Evolutionary conservation across 2,113 vertebrate genomes (phyloP).

Genomic region (Erpornis zantholeuca): DNA sequence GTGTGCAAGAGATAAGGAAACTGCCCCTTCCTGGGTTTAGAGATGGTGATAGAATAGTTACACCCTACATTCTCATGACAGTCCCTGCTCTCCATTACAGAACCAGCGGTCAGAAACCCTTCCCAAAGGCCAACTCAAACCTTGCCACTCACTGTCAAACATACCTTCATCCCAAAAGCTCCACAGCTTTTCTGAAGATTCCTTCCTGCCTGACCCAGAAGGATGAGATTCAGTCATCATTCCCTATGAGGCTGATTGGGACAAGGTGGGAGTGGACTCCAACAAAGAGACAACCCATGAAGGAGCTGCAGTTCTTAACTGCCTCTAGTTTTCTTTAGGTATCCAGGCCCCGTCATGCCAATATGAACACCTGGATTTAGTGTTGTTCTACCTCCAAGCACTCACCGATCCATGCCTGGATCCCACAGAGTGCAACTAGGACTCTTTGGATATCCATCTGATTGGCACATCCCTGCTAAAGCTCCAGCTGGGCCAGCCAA

Average conservation of each 20-base stretch:
- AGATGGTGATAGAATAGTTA: no score
- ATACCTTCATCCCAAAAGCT: not conserved
- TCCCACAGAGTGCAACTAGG: not conserved
- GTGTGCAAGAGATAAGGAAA: no score
- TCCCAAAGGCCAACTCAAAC: not conserved
- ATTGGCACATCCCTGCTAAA: not conserved
- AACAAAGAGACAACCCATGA: not conserved
- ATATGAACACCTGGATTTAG: fast-evolving
- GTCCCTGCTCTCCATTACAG: not conserved
- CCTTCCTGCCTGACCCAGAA: not conserved
- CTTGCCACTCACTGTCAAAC: not conserved
- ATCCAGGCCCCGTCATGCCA: not conserved
- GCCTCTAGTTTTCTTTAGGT: not conserved
- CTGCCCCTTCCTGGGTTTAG: no score
- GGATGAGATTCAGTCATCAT: fast-evolving
- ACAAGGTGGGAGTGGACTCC: not conserved
- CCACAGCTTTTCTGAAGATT: not conserved
- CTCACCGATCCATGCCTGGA: fast-evolving
- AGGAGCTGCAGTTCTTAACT: not conserved
- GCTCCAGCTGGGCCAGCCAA: not conserved
- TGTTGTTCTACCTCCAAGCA: not conserved
- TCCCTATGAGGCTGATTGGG: not conserved
- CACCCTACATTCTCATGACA: no score
- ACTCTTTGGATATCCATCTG: not conserved
- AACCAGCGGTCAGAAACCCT: not conserved